Evolutionary conservation across 2,113 vertebrate species (phyloP), one percentile per base, ranked within the genome.

Genomic region (Amia ocellicauda): DNA sequence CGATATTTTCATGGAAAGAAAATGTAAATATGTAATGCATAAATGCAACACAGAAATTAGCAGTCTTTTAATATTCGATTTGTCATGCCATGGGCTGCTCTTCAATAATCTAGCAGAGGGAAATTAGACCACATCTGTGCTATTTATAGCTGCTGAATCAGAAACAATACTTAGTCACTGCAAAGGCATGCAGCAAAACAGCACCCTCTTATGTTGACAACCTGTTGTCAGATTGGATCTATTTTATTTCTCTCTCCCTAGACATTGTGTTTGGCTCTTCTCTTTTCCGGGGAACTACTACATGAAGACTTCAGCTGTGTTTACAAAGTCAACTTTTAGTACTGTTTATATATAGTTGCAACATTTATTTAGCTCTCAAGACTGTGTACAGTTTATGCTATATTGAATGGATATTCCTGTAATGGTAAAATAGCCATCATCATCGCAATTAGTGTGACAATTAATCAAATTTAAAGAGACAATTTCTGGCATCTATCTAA

Each of bases 201-300:
- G 41, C 26, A 26, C 63, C 50, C 69, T 57, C 59, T 62, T 19
- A 55, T 56, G 58, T 60, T 49, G 13, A 26, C 10, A 57, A 45
- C 27, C 27, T 58, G 45, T 49, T 64, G 29, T 43, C 27, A 41
- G 36, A 20, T 19, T 24, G 16, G 24, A 36, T 16, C 36, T 64
- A 31, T 10, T 36, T 14, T 11, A 36, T 36, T 36, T 36, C 31
- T 36, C 31, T 11, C 31, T 7, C 5, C 31, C 31, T 7, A 5
- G 31, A n/a, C n/a, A n/a, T n/a, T n/a, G n/a, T 27, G 24, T 49
- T 57, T 11, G 16, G 22, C 19, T 23, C 24, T 24, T 40, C 13
- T 2, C 23, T 22, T 23, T 58, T 36, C 1, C n/a, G n/a, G 17
- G 50, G 26, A 22, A 36, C 47, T 36, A 54, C 16, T 54, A 22